A percentile compares a stretch with the other conserved stretches of the same genome.
These are phyloP conservation scores for Anguilla pacifica DNA, from an alignment of 2,797 vertebrate species.

Conservation along the genomic window DNA sequence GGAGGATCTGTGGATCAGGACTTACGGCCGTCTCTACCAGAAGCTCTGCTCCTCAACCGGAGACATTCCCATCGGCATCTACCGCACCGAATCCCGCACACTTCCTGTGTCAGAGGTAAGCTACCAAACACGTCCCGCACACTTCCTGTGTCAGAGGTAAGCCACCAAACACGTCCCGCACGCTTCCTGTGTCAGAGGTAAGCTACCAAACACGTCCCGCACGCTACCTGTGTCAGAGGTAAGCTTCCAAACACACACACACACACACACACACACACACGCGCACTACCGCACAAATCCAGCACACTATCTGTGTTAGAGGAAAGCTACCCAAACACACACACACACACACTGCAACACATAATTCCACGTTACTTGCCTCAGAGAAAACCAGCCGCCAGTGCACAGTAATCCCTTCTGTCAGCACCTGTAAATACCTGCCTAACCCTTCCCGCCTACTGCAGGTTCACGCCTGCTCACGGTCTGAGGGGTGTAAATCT, in stretches of 20 bases:
- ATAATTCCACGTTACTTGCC: not conserved
- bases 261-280: not conserved
- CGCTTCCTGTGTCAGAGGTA: slow-evolving; percentile 78
- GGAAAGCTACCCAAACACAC: slow-evolving; percentile 51
- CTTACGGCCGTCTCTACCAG: slow-evolving; percentile 82
- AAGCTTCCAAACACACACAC: not conserved
- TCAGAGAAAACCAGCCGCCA: not conserved
- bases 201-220: slow-evolving; percentile 55
- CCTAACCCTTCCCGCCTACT: not conserved
- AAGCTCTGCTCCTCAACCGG: slow-evolving; percentile 82
- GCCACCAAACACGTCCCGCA: slow-evolving; percentile 58
- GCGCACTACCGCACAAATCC: too few relatives aligned
- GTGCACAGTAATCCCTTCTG: not conserved
- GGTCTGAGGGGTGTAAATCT: not conserved
- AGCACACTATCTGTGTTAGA: too few relatives aligned
- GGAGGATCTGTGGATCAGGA: slow-evolving; percentile 82
- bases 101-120: slow-evolving; percentile 76
- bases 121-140: slow-evolving; percentile 62
- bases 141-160: slow-evolving; percentile 77
- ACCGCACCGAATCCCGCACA: slow-evolving; percentile 79
- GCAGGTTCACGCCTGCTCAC: not conserved
- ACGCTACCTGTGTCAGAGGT: slow-evolving; percentile 79
- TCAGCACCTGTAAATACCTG: not conserved
- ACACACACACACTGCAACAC: not conserved
- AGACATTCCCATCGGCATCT: slow-evolving; percentile 83